Conservation (phyloP, 2,888 invertebrate genomes). For the Acronicta psi region DNA sequence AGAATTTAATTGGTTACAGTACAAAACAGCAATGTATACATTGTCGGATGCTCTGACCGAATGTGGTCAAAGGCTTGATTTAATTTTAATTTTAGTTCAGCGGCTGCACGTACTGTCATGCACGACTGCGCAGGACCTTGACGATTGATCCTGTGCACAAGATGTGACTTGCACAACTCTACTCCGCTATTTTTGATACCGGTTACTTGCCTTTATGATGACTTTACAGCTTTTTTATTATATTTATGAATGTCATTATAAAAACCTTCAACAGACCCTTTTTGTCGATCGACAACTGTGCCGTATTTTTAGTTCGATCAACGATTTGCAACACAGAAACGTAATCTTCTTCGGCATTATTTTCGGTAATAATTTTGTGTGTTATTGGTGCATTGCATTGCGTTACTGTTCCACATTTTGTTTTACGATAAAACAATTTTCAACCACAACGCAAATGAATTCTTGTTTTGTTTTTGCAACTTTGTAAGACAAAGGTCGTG, state of each 20-base stretch:
- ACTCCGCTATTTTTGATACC: slow-evolving; percentile 77
- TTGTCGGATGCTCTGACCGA: slow-evolving; percentile 44
- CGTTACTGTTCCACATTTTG: slow-evolving; percentile 12
- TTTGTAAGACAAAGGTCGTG: slow-evolving; percentile 27
- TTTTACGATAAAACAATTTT: slow-evolving; percentile 30
- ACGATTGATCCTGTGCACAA: slow-evolving; percentile 75
- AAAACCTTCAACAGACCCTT: slow-evolving; percentile 49
- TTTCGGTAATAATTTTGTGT: slow-evolving; percentile 10
- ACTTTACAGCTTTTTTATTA: slow-evolving; percentile 61
- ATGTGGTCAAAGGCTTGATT: slow-evolving; percentile 62
- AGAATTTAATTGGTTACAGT: slow-evolving; percentile 28
- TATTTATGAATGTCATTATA: slow-evolving; percentile 57
- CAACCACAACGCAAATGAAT: slow-evolving; percentile 29
- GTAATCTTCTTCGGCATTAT: slow-evolving; percentile 27
- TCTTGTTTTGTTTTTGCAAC: slow-evolving; percentile 46
- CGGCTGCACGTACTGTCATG: slow-evolving; percentile 76
- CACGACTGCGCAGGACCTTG: slow-evolving; percentile 82
- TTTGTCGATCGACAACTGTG: slow-evolving; percentile 34
- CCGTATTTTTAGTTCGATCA: slow-evolving; percentile 27
- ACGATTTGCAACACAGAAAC: slow-evolving; percentile 15
- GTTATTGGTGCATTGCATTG: slow-evolving; percentile 19
- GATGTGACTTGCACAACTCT: slow-evolving; percentile 85
- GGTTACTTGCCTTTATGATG: slow-evolving; percentile 62
- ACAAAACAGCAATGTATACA: slow-evolving; percentile 33
- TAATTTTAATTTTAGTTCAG: slow-evolving; percentile 69